A percentile compares a stretch with the other conserved stretches of the same genome.
Evolutionary conservation across 2,113 vertebrate genomes (phyloP).

Genomic region (Oncorhynchus keta): DNA sequence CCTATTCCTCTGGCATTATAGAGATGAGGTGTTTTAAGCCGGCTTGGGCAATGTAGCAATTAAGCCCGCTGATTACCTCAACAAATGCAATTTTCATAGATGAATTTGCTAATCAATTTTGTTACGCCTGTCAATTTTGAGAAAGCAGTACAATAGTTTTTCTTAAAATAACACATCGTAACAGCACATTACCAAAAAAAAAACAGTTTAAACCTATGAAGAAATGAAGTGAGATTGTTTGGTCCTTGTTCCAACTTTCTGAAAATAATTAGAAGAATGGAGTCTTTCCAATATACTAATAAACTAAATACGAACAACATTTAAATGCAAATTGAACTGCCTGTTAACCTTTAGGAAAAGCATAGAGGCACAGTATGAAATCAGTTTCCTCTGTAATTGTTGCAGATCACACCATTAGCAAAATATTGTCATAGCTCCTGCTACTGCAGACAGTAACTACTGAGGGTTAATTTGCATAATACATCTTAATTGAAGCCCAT

Average conservation of each 20-base stretch:
- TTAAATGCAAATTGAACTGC: conserved; percentile 39
- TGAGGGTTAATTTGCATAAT: conserved; percentile 81
- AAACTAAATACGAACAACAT: conserved; percentile 19
- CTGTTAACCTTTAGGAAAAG: conserved; percentile 46
- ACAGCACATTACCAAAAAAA: background rate
- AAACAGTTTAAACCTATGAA: background rate
- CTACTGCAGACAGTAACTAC: conserved; percentile 71
- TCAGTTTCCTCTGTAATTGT: conserved; percentile 77
- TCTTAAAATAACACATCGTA: background rate
- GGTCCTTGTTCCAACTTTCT: background rate
- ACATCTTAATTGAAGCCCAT: conserved; percentile 82
- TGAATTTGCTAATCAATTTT: conserved; percentile 36
- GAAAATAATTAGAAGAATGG: conserved; percentile 16
- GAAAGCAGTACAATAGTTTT: background rate
- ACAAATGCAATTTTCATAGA: conserved; percentile 24
- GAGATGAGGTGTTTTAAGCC: conserved; percentile 67
- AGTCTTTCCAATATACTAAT: conserved; percentile 23
- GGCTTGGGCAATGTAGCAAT: conserved; percentile 36
- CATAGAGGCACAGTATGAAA: conserved; percentile 41
- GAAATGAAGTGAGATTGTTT: background rate
- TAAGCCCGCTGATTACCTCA: background rate
- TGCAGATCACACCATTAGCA: conserved; percentile 77
- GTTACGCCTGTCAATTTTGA: conserved; percentile 15
- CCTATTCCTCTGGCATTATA: conserved; percentile 77
- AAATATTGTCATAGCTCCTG: conserved; percentile 75